Evolutionary conservation across 1,140 invertebrate species (phyloP), one percentile per base, ranked within the genome.

Genomic region (Temnothorax nylanderi): DNA sequence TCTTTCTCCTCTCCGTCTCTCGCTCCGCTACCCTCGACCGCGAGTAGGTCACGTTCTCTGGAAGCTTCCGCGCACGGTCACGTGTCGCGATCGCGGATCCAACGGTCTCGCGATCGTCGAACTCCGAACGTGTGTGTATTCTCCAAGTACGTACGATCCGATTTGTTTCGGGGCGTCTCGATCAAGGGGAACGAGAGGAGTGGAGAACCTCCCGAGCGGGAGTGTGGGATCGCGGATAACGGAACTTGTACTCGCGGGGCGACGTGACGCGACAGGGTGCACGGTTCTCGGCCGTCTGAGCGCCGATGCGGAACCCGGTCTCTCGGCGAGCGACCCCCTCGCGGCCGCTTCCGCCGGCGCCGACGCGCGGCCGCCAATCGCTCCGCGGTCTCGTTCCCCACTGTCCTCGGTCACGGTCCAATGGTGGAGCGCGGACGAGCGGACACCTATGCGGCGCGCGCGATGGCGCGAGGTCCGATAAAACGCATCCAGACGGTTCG

Each of bases 311-410:
- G 65, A 51, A 71, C 37, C 49, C 41, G 67, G 62, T 69, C 62
- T 69, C 67, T 34, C 37, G 51, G 65, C 78, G 76, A 80, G 62
- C 77, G 77, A 81, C 65, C 64, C 77, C 67, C 65, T 82, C 51
- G 67, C 67, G 80, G 18, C 26, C 51, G 13, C 41, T 82, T 82
- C 80, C 67, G 80, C n/a, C 80, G 67, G 80, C 67, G 80, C 78
- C 78, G 21, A 82, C 78, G 78, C 51, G 78, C 65, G 51, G 5
- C 41, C 37, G 26, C 80, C 80, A 82, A 82, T 82, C 80, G 41
- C 54, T 8, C 26, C 67, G 41, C 67, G 41, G 18, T 56, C 13
- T 74, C 26, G 37, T 34, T 21, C 67, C 80, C 80, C 80, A 82
- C 80, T 60, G 41, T 6, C 37, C 18, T 32, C 37, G 21, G 69